Base-by-base conservation (phyloP, 2,113 vertebrate genomes). In the Cisticola juncidis region DNA sequence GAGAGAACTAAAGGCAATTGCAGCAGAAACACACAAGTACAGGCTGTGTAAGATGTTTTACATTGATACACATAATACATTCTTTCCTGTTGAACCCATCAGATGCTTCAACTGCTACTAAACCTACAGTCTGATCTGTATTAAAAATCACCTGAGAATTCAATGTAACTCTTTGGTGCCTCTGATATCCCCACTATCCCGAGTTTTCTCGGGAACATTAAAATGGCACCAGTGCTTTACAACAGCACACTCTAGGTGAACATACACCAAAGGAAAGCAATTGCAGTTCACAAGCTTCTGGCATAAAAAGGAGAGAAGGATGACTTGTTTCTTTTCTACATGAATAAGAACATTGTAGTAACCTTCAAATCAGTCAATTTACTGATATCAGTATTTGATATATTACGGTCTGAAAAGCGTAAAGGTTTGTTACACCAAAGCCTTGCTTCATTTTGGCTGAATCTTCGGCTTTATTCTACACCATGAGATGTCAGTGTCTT, bases 111-210 rank as follows among this genome's bases (percentile, higher is more conserved):
- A 25, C 60, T 82, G 54, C 29, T 64, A 81, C 36, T 50, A 90
- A 92, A 80, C 21, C 22, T 70, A 76, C 69, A 57, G 56, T 53
- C 5, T 96, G 90, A 95, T 93, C 95, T 95, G 61, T 64, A 47
- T 64, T 86, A 60, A 81, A 83, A 92, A 81, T 74, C 21, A 80
- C 53, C 36, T 47, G 60, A 90, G 71, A 90, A 89, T 73, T 80
- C 47, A 74, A 12, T 50, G 13, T 11, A 66, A 51, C 38, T 74
- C 83, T 80, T 70, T 14, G 17, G 45, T 14, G 5, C 22, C 48
- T 87, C 44, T 10, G 23, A 74, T 1, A 3, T 76, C 48, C 58
- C 61, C 51, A 60, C 58, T n/a, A 40, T 8, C n/a, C n/a, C 47
- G 54, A 47, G 74, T 83, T 70, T 84, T 72, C 71, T 71, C 62